These are phyloP conservation scores for Dendropsophus ebraccatus DNA, from an alignment of 2,113 vertebrate genomes.

Conservation along the genomic window DNA sequence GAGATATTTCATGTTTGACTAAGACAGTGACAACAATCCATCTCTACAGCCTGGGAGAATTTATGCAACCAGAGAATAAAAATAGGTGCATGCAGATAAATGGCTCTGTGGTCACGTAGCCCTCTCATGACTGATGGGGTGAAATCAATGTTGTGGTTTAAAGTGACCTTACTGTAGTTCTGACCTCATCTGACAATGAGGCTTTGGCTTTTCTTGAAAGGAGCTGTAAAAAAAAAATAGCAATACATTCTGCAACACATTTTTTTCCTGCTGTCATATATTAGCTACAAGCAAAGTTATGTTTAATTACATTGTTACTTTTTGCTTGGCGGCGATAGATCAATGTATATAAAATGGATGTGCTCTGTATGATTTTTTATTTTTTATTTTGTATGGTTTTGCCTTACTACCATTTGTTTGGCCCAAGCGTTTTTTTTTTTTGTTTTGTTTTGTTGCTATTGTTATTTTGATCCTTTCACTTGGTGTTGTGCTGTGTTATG, in stretches of 20 bases:
- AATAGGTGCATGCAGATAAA: conserved; percentile 26
- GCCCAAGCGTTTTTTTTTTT: too few relatives aligned
- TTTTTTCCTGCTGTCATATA: not conserved
- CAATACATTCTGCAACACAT: conserved; percentile 2
- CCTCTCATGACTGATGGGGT: conserved; percentile 36
- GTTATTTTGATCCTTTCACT: too few relatives aligned
- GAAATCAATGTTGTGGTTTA: conserved; percentile 42
- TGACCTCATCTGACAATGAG: conserved; percentile 6
- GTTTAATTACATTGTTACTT: not conserved
- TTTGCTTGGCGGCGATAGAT: too few relatives aligned
- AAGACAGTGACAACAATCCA: conserved; percentile 51
- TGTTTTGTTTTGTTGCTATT: too few relatives aligned
- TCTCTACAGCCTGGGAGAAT: conserved; percentile 46
- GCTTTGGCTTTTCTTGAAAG: conserved; percentile 1
- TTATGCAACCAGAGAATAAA: conserved; percentile 12
- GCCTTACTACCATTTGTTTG: too few relatives aligned
- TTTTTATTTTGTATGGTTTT: too few relatives aligned
- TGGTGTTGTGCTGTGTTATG: too few relatives aligned
- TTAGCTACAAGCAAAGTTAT: not conserved
- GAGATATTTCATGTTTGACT: conserved; percentile 51
- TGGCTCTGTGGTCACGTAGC: conserved; percentile 34
- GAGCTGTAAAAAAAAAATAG: not conserved
- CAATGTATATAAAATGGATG: too few relatives aligned
- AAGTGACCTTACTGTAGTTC: conserved; percentile 32
- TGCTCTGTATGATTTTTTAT: too few relatives aligned